Conservation (phyloP, 2,888 invertebrate genomes). For the Trisateles emortualis region DNA sequence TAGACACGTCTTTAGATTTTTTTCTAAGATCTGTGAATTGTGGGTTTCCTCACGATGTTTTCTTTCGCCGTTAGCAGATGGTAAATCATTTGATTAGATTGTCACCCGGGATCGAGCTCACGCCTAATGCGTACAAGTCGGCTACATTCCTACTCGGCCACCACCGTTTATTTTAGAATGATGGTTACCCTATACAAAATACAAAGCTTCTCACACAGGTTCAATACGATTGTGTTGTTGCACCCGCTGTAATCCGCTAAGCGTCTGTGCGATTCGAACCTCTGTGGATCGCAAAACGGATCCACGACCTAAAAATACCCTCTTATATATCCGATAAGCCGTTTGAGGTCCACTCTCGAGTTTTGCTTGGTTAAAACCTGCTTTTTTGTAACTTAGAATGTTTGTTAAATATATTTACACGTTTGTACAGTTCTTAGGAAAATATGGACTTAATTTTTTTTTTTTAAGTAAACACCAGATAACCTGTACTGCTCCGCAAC, state of each 20-base stretch:
- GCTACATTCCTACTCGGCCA: no score
- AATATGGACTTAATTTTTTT: no score
- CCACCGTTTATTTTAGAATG: no score
- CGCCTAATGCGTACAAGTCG: no score
- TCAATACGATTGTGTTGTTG: constrained; percentile 34
- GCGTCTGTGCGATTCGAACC: constrained; percentile 33
- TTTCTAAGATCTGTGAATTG: no score
- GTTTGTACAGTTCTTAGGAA: not conserved
- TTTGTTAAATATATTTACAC: not conserved
- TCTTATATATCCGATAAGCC: constrained; percentile 48
- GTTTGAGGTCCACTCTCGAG: constrained; percentile 33
- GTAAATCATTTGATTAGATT: no score
- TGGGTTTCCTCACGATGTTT: no score
- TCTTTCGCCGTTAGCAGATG: no score
- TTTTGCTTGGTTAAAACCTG: constrained; percentile 30
- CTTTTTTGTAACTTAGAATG: constrained; percentile 18
- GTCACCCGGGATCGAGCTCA: no score
- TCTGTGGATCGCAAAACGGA: constrained; percentile 41
- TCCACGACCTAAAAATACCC: constrained; percentile 44
- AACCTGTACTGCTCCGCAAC: no score
- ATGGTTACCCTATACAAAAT: constrained; percentile 14
- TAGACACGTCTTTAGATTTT: no score
- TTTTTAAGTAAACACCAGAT: no score
- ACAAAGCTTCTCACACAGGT: constrained; percentile 19
- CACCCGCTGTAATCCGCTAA: constrained; percentile 43